Conservation (phyloP, 1,140 invertebrate genomes). For the Brachionus plicatilis region DNA sequence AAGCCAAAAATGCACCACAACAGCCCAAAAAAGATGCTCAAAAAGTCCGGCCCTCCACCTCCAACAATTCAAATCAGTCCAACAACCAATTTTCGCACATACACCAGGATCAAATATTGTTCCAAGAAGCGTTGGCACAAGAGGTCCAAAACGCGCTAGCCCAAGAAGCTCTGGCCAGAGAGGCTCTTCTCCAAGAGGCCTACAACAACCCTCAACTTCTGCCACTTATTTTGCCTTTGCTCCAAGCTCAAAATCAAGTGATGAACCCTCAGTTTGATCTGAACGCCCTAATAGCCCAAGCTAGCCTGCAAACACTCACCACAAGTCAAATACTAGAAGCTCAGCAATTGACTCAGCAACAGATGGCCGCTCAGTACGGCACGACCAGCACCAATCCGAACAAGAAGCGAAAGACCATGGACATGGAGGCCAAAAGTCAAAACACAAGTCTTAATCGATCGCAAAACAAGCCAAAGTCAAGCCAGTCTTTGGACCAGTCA, state of each 20-base stretch:
- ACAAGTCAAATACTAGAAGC: neutral
- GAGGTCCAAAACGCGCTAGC: conserved; percentile 1
- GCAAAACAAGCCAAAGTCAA: neutral
- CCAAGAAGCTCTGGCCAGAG: neutral
- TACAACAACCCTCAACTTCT: conserved; percentile 5
- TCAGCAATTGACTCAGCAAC: neutral
- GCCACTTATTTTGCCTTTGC: neutral
- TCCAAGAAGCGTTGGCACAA: neutral
- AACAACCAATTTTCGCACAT: neutral
- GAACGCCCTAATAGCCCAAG: neutral
- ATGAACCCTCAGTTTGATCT: neutral
- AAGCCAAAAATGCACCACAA: neutral
- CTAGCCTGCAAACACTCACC: neutral
- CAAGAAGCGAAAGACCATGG: neutral
- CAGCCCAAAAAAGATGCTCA: neutral
- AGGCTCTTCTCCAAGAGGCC: neutral
- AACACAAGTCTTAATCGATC: neutral
- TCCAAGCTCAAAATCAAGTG: neutral
- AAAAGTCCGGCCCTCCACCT: neutral
- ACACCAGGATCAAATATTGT: neutral
- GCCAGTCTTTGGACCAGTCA: neutral
- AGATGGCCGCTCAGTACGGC: neutral
- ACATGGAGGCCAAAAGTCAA: neutral
- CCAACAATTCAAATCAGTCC: neutral
- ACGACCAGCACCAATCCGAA: neutral